Base-by-base conservation (phyloP, 2,113 vertebrate species). In the Tragelaphus scriptus region DNA sequence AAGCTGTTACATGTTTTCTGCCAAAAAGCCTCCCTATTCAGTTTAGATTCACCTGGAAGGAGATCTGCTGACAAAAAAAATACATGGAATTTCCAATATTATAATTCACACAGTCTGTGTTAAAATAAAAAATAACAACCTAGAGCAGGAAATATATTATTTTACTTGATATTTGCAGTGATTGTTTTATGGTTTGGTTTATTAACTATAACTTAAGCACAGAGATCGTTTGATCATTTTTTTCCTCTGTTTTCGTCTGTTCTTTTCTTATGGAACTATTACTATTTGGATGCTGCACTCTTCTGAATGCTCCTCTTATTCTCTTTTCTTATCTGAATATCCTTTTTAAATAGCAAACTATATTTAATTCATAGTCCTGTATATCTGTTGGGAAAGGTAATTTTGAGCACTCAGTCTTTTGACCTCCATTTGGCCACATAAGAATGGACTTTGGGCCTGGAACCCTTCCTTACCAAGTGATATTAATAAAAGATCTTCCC, bases 181-280 rank as follows among this genome's bases (percentile, higher is more conserved):
- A 79, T 40, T 12, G 82, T 81, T 84, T 96, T 93, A 79, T 2
- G 92, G 2, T 16, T 91, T 97, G 10, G 53, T 65, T 97, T 97
- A 53, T 85, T 95, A 96, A 88, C 55, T 68, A 15, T 11, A 12
- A 49, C 4, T 97, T 88, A 89, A 95, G 97, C 95, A n/a, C 40
- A 95, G 82, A 47, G 19, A 23, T 25, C 93, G 63, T 95, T 95
- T 96, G 95, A 28, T 23, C 19, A 23, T 36, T 71, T 40, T 36
- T 36, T 3, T 0, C n/a, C n/a, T 23, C 65, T 71, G n/a, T 71
- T 71, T 36, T 71, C n/a, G 23, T 71, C 9, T 84, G 40, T 55
- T 61, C 23, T 75, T 84, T 77, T 88, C 17, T 85, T 49, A 84
- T 30, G 23, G 9, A 80, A 95, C 15, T 87, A 17, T 16, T 40